A percentile compares a stretch with the other conserved stretches of the same genome.
Conservation (phyloP, 1,140 invertebrate species). For the Leptopilina boulardi region DNA sequence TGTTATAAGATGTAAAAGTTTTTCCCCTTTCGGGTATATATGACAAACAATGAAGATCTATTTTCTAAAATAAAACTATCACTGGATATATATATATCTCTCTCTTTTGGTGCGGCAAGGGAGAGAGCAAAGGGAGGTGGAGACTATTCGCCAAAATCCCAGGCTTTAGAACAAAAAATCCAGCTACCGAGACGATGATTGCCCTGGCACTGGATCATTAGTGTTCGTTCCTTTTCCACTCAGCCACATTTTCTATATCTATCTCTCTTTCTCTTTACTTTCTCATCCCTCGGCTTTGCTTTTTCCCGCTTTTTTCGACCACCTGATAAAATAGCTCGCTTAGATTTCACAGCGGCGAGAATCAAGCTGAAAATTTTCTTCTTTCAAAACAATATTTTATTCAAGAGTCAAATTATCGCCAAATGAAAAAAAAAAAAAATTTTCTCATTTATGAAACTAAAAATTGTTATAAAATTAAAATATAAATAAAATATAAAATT, state of each 20-base stretch:
- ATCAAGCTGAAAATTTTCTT: slow-evolving; percentile 39
- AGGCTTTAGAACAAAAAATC: slow-evolving; percentile 56
- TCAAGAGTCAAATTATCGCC: not conserved
- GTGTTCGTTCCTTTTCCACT: slow-evolving; percentile 54
- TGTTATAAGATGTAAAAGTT: not conserved
- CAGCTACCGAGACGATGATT: slow-evolving; percentile 55
- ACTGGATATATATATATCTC: slow-evolving; percentile 26
- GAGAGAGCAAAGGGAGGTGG: not conserved
- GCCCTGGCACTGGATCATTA: slow-evolving; percentile 64
- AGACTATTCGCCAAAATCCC: slow-evolving; percentile 47
- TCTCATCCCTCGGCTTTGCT: slow-evolving; percentile 39
- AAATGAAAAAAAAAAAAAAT: too few relatives aligned
- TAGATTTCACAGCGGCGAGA: slow-evolving; percentile 43
- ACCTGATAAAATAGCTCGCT: slow-evolving; percentile 42
- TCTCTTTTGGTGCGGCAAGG: not conserved
- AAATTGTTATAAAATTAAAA: too few relatives aligned
- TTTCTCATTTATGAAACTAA: too few relatives aligned
- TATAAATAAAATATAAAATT: not conserved
- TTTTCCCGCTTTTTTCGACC: slow-evolving; percentile 35
- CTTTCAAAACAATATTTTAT: slow-evolving; percentile 26
- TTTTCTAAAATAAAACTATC: slow-evolving; percentile 8
- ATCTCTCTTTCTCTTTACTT: slow-evolving; percentile 45
- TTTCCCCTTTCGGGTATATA: not conserved
- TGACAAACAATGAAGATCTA: not conserved
- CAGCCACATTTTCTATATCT: slow-evolving; percentile 39